phyloP scores from a whole-genome alignment of 1,140 invertebrate genomes.

The Drosophila pallidifrons region DNA sequence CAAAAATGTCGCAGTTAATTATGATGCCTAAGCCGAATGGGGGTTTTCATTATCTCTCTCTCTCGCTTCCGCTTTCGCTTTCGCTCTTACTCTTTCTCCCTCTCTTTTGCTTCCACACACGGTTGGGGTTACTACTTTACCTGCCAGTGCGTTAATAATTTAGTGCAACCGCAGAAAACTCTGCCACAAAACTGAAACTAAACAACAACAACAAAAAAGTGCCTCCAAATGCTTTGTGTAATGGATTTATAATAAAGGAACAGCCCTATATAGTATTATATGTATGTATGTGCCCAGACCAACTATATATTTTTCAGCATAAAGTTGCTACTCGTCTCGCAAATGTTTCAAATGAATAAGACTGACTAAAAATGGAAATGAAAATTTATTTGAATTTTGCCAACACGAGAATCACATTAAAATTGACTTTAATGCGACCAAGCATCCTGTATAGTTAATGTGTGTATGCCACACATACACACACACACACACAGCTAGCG shows the following conservation, averaged over 20 bases:
- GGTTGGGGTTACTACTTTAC: slow-evolving; percentile 30
- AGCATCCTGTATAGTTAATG: slow-evolving; percentile 28
- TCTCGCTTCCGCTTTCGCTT: background rate
- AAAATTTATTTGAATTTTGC: slow-evolving; percentile 61
- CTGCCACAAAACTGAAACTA: slow-evolving; percentile 1
- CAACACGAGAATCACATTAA: slow-evolving; percentile 74
- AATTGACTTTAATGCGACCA: slow-evolving; percentile 65
- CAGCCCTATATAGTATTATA: background rate
- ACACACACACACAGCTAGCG: slow-evolving; percentile 15
- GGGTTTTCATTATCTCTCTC: slow-evolving; percentile 11
- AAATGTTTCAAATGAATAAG: background rate
- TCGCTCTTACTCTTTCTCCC: background rate
- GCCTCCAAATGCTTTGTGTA: slow-evolving; percentile 13
- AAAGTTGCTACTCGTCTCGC: background rate
- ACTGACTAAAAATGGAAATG: slow-evolving; percentile 13
- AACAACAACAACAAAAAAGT: background rate
- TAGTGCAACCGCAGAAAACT: slow-evolving; percentile 25
- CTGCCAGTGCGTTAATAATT: slow-evolving; percentile 67
- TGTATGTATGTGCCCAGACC: background rate
- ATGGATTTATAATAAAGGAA: background rate
- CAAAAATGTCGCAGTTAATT: slow-evolving; percentile 79
- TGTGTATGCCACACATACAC: slow-evolving; percentile 18
- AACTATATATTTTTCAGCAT: slow-evolving; percentile 1
- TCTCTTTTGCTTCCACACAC: background rate
- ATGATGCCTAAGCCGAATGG: slow-evolving; percentile 59